Evolutionary conservation across 1,140 invertebrate genomes (phyloP).

Genomic region (Bombus consobrinus): DNA sequence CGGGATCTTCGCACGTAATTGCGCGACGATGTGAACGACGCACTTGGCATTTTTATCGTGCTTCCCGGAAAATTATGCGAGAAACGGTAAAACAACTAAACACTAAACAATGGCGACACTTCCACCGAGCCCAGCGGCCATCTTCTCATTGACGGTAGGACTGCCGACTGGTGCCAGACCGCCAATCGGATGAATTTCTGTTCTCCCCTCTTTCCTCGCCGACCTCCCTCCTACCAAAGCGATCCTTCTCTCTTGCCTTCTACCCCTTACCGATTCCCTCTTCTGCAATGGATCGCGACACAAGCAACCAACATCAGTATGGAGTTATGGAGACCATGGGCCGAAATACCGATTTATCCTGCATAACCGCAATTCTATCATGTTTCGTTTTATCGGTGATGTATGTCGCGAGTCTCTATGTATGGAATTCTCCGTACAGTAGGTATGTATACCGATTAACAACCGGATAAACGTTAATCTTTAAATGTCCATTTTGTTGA

Average conservation of each 20-base stretch:
- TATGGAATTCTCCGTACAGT: constrained; percentile 89
- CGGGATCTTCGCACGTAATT: constrained; percentile 92
- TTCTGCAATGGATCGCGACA: constrained; percentile 67
- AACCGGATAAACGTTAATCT: constrained; percentile 4
- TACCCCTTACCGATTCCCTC: constrained; percentile 63
- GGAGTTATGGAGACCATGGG: constrained; percentile 77
- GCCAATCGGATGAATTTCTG: constrained; percentile 72
- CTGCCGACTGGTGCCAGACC: constrained; percentile 70
- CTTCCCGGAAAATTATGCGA: constrained; percentile 54
- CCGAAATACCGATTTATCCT: constrained; percentile 71
- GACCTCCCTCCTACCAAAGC: constrained; percentile 19
- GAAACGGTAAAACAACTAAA: constrained; percentile 69
- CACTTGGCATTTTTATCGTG: constrained; percentile 91
- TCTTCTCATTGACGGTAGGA: constrained; percentile 78
- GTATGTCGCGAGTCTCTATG: constrained; percentile 92
- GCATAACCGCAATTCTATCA: constrained; percentile 82
- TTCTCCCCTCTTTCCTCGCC: constrained; percentile 36
- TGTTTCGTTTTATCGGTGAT: constrained; percentile 88
- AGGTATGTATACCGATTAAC: constrained; percentile 83
- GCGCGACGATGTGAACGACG: constrained; percentile 93
- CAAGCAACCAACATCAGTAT: constrained; percentile 74
- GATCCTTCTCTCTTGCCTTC: constrained; percentile 40
- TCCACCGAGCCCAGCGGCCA: constrained; percentile 80
- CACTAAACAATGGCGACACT: constrained; percentile 82
- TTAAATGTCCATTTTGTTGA: constrained; percentile 44